phyloP scores from a whole-genome alignment of 2,888 invertebrate genomes.

The Liposcelis brunnea region DNA sequence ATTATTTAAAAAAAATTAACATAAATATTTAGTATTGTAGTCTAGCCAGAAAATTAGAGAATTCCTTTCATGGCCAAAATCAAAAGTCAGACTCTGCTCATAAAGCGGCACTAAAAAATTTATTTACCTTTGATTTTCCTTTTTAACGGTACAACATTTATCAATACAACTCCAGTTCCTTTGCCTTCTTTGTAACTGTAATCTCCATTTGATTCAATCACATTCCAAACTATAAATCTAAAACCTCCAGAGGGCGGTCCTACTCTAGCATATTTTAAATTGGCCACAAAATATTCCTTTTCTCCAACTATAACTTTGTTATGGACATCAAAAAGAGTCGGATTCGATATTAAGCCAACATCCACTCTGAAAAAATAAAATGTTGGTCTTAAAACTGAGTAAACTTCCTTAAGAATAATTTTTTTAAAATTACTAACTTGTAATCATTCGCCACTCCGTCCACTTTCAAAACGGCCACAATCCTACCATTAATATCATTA shows the following conservation, averaged over 20 bases:
- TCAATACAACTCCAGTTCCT: slow-evolving; percentile 39
- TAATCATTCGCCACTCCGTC: slow-evolving; percentile 14
- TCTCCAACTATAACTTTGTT: slow-evolving; percentile 33
- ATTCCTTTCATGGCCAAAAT: too few relatives aligned
- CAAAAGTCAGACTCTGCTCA: too few relatives aligned
- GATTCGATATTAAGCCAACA: slow-evolving; percentile 12
- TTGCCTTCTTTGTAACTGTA: slow-evolving; percentile 44
- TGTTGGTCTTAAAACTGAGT: too few relatives aligned
- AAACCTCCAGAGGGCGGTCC: slow-evolving; percentile 32
- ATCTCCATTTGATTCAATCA: slow-evolving; percentile 42
- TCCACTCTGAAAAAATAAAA: slow-evolving; percentile 12
- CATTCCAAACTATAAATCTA: slow-evolving; percentile 40
- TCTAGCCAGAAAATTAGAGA: too few relatives aligned
- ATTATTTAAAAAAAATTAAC: too few relatives aligned
- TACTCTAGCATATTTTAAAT: slow-evolving; percentile 22
- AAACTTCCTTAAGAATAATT: too few relatives aligned
- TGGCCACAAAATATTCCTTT: slow-evolving; percentile 34
- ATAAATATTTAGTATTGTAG: too few relatives aligned
- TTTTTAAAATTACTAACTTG: slow-evolving; percentile 30
- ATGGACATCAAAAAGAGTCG: slow-evolving; percentile 21
- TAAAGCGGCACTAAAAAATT: too few relatives aligned
- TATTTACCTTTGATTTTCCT: slow-evolving; percentile 24
- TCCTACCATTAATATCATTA: slow-evolving; percentile 33
- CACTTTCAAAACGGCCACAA: slow-evolving; percentile 6
- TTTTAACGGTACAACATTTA: slow-evolving; percentile 36